These are phyloP conservation scores for Anolis apletophallus DNA, from an alignment of 2,797 vertebrate genomes.

Conservation along the genomic window DNA sequence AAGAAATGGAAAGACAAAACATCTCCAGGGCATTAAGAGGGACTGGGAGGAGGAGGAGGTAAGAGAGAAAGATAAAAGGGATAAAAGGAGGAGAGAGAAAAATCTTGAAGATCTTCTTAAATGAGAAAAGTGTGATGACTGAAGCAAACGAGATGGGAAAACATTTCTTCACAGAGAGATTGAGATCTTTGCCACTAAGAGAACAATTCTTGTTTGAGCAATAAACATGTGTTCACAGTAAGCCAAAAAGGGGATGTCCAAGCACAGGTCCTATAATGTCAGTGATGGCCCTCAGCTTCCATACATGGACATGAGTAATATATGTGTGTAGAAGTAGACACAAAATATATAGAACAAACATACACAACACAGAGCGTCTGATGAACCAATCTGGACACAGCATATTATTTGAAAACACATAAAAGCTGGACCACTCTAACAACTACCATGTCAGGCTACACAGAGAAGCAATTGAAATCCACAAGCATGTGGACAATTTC, in stretches of 20 bases:
- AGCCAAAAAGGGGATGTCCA: neutral
- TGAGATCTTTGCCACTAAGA: slow-evolving; percentile 36
- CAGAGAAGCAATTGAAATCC: no score
- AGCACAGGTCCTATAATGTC: neutral
- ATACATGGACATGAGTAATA: neutral
- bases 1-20: neutral
- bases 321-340: neutral
- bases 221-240: neutral
- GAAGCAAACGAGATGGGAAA: slow-evolving; percentile 47
- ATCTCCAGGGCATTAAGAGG: neutral
- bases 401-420: no score
- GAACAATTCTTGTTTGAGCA: neutral
- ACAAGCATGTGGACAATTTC: no score
- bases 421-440: no score
- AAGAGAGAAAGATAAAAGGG: slow-evolving; percentile 29
- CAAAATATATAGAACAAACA: no score
- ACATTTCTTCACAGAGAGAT: slow-evolving; percentile 61
- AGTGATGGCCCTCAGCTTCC: neutral
- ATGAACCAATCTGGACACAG: no score
- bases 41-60: neutral
- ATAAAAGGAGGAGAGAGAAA: slow-evolving; percentile 57
- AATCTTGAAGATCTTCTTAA: slow-evolving; percentile 74
- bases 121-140: slow-evolving; percentile 80
- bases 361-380: no score
- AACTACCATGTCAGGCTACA: no score